phyloP scores from a whole-genome alignment of 1,140 invertebrate species.

The Macrosteles quadrilineatus region DNA sequence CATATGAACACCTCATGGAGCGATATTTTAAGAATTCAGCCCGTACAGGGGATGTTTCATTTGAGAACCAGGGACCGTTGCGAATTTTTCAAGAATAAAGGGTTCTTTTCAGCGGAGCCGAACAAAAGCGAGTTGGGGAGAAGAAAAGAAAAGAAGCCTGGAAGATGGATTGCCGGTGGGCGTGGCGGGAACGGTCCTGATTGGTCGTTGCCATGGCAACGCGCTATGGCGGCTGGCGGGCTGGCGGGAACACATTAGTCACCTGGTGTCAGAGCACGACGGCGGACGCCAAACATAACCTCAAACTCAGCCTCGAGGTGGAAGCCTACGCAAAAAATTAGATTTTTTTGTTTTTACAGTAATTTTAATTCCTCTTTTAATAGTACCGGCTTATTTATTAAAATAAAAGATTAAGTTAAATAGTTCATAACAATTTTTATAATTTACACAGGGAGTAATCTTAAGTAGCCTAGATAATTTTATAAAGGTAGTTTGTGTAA shows the following conservation, averaged over 20 bases:
- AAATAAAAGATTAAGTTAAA: too few species aligned
- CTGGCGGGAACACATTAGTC: slow-evolving; percentile 3
- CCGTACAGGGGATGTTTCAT: neutral
- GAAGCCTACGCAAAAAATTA: too few species aligned
- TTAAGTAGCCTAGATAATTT: too few species aligned
- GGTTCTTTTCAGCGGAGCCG: slow-evolving; percentile 20
- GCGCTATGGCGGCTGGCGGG: slow-evolving; percentile 16
- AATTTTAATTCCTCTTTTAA: too few species aligned
- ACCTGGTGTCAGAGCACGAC: neutral
- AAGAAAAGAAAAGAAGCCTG: slow-evolving; percentile 7
- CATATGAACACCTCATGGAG: neutral
- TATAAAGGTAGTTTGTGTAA: too few species aligned
- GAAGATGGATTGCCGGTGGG: slow-evolving; percentile 29
- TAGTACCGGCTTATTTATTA: too few species aligned
- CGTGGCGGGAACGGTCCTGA: slow-evolving; percentile 7
- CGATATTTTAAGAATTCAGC: slow-evolving; percentile 9
- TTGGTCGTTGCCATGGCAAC: slow-evolving; percentile 28
- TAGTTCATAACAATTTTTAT: too few species aligned
- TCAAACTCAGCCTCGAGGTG: neutral
- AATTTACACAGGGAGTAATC: too few species aligned
- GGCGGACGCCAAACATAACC: neutral
- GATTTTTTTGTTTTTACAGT: too few species aligned
- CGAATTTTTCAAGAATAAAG: slow-evolving; percentile 23
- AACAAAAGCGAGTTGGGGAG: slow-evolving; percentile 8
- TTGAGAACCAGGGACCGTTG: slow-evolving; percentile 3